Evolutionary conservation across 2,888 invertebrate genomes (phyloP).

Genomic region (Ormyrus nitidulus): DNA sequence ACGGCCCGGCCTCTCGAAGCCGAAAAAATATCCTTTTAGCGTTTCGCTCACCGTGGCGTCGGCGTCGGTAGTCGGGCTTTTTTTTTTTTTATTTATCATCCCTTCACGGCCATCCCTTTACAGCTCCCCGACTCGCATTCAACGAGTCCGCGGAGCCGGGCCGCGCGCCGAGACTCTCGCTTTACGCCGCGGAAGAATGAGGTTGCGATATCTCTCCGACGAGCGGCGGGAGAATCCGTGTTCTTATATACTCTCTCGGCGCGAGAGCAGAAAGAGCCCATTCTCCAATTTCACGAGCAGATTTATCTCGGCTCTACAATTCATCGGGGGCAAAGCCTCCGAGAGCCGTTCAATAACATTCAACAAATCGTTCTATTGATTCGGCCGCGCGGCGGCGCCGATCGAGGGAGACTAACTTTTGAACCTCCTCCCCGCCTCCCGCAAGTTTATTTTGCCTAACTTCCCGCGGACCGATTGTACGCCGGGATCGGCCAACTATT

Average conservation of each 20-base stretch:
- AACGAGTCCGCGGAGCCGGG: slow-evolving; percentile 1
- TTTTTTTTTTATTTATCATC: slow-evolving; percentile 20
- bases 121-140: not conserved
- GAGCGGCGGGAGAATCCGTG: not conserved
- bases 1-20: too few relatives aligned
- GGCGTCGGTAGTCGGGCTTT: not conserved
- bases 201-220: slow-evolving; percentile 8
- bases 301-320: slow-evolving; percentile 51
- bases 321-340: slow-evolving; percentile 21
- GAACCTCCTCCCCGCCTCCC: not conserved
- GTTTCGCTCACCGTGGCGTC: not conserved
- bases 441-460: slow-evolving; percentile 20
- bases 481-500: not conserved
- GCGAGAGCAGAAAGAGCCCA: not conserved
- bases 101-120: not conserved
- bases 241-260: not conserved
- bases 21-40: not conserved
- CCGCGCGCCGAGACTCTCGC: not conserved
- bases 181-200: slow-evolving; percentile 16
- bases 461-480: slow-evolving; percentile 9
- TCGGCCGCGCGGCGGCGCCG: not conserved
- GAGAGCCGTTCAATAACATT: slow-evolving; percentile 49
- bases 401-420: slow-evolving; percentile 23
- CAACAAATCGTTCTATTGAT: slow-evolving; percentile 55
- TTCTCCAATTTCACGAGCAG: slow-evolving; percentile 38